A percentile compares a stretch with the other conserved stretches of the same genome.
Conservation (phyloP, 2,888 invertebrate genomes). For the Adelphocoris suturalis region DNA sequence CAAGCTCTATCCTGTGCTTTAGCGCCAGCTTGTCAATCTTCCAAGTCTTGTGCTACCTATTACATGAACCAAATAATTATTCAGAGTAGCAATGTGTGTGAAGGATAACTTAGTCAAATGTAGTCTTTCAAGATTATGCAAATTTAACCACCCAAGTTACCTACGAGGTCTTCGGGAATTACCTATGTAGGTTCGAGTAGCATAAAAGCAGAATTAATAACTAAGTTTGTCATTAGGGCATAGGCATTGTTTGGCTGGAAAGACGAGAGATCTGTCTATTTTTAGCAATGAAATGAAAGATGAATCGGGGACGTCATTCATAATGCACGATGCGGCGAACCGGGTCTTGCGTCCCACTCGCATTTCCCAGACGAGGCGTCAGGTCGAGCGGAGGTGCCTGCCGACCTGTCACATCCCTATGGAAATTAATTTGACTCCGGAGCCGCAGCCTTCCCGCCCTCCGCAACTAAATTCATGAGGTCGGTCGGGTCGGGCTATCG, state of each 20-base stretch:
- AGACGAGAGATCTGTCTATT: constrained; percentile 8
- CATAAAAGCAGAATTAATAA: neutral
- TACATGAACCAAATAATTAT: too few relatives aligned
- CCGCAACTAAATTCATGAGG: constrained; percentile 60
- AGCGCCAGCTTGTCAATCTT: too few relatives aligned
- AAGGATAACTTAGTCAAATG: neutral
- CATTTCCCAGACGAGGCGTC: constrained; percentile 37
- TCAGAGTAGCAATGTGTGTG: too few relatives aligned
- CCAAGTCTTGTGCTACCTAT: too few relatives aligned
- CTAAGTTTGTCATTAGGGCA: neutral
- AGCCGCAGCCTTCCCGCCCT: neutral
- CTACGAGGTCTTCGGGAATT: too few relatives aligned
- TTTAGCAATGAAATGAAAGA: constrained; percentile 37
- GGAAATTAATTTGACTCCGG: constrained; percentile 55
- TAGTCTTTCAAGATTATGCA: neutral
- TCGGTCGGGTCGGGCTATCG: neutral
- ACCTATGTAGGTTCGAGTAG: neutral
- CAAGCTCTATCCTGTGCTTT: too few relatives aligned
- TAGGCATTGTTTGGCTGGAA: neutral
- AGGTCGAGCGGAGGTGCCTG: constrained; percentile 49
- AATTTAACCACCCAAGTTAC: neutral
- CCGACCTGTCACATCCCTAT: constrained; percentile 61
- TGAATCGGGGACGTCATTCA: constrained; percentile 56
- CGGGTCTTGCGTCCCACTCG: constrained; percentile 61
- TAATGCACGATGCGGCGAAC: constrained; percentile 61